Conservation (phyloP, 1,140 invertebrate species). For the Calosoma granatense region DNA sequence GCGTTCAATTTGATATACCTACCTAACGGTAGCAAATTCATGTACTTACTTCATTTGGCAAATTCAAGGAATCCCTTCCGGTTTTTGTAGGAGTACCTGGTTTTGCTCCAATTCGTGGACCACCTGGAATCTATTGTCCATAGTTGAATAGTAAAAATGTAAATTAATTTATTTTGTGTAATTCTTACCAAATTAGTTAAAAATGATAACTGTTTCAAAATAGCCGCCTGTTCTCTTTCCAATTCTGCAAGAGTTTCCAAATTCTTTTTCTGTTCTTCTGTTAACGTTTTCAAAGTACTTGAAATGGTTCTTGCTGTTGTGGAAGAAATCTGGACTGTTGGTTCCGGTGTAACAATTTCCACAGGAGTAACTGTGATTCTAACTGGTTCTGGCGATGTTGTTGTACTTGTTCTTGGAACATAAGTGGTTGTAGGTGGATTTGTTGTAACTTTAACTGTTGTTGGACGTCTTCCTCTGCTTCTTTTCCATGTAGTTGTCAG, state of each 20-base stretch:
- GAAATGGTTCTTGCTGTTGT: background rate
- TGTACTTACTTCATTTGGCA: too few relatives aligned
- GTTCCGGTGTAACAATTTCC: background rate
- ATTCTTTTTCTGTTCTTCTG: conserved; percentile 29
- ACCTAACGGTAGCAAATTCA: too few relatives aligned
- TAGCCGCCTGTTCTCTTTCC: conserved; percentile 29
- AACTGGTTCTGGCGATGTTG: background rate
- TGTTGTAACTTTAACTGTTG: conserved; percentile 1
- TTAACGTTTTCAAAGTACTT: conserved; percentile 20
- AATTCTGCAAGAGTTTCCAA: conserved; percentile 26
- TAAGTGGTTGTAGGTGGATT: conserved; percentile 5
- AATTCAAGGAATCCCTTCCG: too few relatives aligned
- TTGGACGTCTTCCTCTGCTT: background rate
- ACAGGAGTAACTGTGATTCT: background rate
- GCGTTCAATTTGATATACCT: too few relatives aligned
- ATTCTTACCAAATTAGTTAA: conserved; percentile 28
- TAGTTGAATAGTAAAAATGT: background rate
- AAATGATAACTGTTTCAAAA: conserved; percentile 29
- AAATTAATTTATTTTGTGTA: background rate
- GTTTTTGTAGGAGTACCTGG: too few relatives aligned
- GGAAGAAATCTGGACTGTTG: background rate
- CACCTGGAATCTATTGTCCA: background rate
- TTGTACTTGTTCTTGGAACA: background rate
- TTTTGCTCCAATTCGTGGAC: too few relatives aligned
- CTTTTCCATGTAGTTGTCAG: background rate